Evolutionary conservation across 2,888 invertebrate species (phyloP).

Genomic region (Leptura quadrifasciata): DNA sequence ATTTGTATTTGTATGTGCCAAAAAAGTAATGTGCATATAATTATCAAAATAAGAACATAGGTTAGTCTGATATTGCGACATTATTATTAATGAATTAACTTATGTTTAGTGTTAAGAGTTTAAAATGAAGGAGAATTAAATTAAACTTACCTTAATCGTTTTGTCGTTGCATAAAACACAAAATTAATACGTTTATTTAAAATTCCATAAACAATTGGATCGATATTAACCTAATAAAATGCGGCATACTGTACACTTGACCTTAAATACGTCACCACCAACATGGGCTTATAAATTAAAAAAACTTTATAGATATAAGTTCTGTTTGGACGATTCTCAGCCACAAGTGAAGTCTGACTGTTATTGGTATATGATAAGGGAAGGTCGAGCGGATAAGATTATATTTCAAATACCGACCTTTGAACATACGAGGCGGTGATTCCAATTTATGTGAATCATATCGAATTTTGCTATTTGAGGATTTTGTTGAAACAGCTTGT

Average conservation of each 20-base stretch:
- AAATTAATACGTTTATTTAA: background rate
- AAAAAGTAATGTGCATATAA: too few relatives aligned
- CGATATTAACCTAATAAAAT: constrained; percentile 10
- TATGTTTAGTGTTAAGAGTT: background rate
- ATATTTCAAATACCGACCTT: constrained; percentile 6
- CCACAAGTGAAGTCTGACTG: background rate
- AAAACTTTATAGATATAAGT: background rate
- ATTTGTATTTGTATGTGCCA: too few relatives aligned
- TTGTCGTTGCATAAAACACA: background rate
- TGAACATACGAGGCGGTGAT: background rate
- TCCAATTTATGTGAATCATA: background rate
- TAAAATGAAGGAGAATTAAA: background rate
- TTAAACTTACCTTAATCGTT: background rate
- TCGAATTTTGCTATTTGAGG: too few relatives aligned
- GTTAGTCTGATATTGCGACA: background rate
- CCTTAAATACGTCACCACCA: constrained; percentile 17
- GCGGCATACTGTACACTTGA: constrained; percentile 10
- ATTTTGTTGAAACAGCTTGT: too few relatives aligned
- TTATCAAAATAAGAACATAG: background rate
- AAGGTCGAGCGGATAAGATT: constrained; percentile 18
- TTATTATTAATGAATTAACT: background rate
- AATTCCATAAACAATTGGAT: background rate
- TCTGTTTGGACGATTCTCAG: background rate
- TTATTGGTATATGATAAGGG: constrained; percentile 26
- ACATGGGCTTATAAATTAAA: constrained; percentile 10